Percentiles rank a stretch among this genome's conserved stretches.
Conservation (phyloP, 2,888 invertebrate species). For the Chrysodeixis includens region DNA sequence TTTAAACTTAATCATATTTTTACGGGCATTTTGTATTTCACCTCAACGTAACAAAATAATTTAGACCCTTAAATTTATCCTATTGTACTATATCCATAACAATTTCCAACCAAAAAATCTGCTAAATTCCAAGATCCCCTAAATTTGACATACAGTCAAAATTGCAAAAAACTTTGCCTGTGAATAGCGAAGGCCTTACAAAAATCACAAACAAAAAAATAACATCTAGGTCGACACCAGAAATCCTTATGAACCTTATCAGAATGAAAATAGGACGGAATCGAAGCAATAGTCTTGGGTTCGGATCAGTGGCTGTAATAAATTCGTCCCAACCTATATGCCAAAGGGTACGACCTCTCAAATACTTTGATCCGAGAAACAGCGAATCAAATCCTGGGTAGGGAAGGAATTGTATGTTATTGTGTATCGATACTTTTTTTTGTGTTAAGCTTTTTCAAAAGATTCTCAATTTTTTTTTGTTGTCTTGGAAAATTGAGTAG, state of each 20-base stretch:
- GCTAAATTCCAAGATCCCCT: no score
- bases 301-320: conserved; percentile 53
- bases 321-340: conserved; percentile 49
- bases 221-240: conserved; percentile 39
- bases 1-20: no score
- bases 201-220: conserved; percentile 10
- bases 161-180: background rate
- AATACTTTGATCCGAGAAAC: conserved; percentile 58
- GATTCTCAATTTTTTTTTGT: no score
- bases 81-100: no score
- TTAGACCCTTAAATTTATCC: no score
- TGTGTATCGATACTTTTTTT: conserved; percentile 28
- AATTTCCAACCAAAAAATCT: background rate
- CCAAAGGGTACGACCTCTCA: conserved; percentile 54
- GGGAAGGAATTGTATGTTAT: conserved; percentile 40
- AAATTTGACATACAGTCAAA: background rate
- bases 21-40: no score
- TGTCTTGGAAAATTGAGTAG: no score
- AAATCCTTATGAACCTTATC: conserved; percentile 38
- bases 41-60: no score
- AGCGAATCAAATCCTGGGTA: conserved; percentile 49
- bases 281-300: conserved; percentile 42
- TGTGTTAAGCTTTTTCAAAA: no score
- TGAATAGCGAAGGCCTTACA: background rate
- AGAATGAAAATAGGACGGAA: conserved; percentile 46